Base-by-base conservation (phyloP, 53 echinoderm and acorn worm species). In the Echinometra lucunter region DNA sequence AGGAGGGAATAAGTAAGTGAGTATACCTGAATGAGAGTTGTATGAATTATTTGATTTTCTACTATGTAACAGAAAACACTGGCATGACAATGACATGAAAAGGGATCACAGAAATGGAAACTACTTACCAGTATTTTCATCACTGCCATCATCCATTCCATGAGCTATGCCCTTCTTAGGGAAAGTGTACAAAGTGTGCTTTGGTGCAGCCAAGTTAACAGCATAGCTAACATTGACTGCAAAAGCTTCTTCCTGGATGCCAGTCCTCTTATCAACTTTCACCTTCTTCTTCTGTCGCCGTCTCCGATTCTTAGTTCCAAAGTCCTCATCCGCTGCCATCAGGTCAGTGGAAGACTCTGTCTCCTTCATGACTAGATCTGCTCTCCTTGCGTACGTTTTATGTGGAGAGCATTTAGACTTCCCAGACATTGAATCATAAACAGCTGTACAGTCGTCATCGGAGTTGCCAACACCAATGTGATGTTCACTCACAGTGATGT, bases 401-500 rank as follows among this genome's bases (percentile, higher is more conserved):
- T 66, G 66, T 0, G 97, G 97, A 16, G 94, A 66, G 92, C 91
- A 94, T 67, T 88, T 82, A 11, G 93, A 75, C 30, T 78, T 94
- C 6, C 49, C 75, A n/a, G 94, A 83, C 94, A 95, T 95, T 72
- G 94, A 94, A 38, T 97, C 91, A 37, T 95, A 95, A 12, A 96
- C 69, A 57, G 95, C 97, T 0, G 90, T 96, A 80, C 97, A 97
- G 66, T 92, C 95, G 47, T 72, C 49, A 9, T 47, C 92, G 30
- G 63, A 30, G 49, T 67, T 45, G 74, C 57, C 74, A n/a, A 55
- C 66, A 25, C 90, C 95, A n/a, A 95, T 91, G 60, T 95, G 95
- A 44, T 74, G 88, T 78, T 97, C 97, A 45, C 91, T 88, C 27
- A 97, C 92, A 28, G 82, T 87, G 9, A 97, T 91, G 88, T 89